Base-by-base conservation (phyloP, 2,888 invertebrate species). In the Drosophila mulleri region DNA sequence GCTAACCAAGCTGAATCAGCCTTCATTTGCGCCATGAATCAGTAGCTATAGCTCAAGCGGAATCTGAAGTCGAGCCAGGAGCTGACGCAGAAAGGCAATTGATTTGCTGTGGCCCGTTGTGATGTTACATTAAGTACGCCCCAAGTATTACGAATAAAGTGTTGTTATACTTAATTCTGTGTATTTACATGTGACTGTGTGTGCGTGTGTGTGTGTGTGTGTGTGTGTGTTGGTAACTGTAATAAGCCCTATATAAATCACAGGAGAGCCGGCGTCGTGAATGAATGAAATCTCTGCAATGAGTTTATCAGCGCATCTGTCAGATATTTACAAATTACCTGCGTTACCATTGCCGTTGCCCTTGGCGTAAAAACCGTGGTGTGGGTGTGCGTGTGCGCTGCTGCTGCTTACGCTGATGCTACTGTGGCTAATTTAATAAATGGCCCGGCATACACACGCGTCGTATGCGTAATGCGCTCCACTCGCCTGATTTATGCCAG, bases 301-400 rank as follows among this genome's bases (percentile, higher is more conserved):
- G 83, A 86, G 90, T 90, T 91, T 90, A 91, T 90, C 91, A 91
- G 79, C 83, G 76, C 70, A 79, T 84, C 89, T 87, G 91, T 90
- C 90, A 91, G 80, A 90, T 90, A 87, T 84, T 90, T 91, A 91
- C 91, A 91, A 91, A 91, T 91, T 91, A 91, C 89, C 85, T 83
- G 85, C 68, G 74, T 75, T 78, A 82, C 69, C 82, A 73, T 60
- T 72, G 74, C 75, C 60, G 54, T 64, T 66, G 75, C 69, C 62
- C 42, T 16, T 54, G 75, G 75, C 75, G 29, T 26, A 44, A 57
- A 39, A 41, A 9, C 26, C 18, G 42, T 39, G 61, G 62, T 7
- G 35, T 44, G 48, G 23, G 56, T 11, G 35, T 20, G 16, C 6
- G 62, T 37, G 23, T 35, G 45, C n/a, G 18, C n/a, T 18, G n/a